phyloP scores from a whole-genome alignment of 2,113 vertebrate genomes.

The Limanda limanda region DNA sequence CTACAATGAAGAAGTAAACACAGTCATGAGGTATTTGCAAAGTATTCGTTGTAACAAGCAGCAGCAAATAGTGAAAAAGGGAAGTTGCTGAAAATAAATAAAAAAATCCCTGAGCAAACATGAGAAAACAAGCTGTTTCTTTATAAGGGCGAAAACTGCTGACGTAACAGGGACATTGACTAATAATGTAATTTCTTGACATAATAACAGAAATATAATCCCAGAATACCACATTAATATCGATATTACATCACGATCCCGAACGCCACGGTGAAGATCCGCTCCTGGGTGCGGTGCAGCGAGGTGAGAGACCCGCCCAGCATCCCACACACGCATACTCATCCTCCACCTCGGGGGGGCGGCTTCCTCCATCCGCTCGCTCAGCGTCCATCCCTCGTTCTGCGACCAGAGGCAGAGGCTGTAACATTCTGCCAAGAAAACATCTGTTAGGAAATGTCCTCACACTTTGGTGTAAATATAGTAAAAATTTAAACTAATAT shows the following conservation, averaged over 20 bases:
- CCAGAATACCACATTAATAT: conserved; percentile 13
- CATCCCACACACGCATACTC: conserved; percentile 85
- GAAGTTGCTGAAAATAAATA: not conserved
- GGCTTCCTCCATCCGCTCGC: conserved; percentile 49
- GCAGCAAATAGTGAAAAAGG: conserved; percentile 15
- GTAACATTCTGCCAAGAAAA: too few relatives aligned
- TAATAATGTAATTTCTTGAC: conserved; percentile 44
- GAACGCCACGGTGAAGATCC: conserved; percentile 83
- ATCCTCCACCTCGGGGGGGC: conserved; percentile 84
- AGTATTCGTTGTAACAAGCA: not conserved
- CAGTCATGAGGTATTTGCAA: not conserved
- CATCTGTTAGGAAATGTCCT: too few relatives aligned
- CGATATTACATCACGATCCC: conserved; percentile 26
- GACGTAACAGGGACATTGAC: conserved; percentile 19
- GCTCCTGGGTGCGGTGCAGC: conserved; percentile 76
- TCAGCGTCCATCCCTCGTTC: conserved; percentile 40
- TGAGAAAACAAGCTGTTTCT: not conserved
- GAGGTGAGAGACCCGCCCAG: conserved; percentile 73
- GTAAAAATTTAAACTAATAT: too few relatives aligned
- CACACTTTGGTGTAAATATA: too few relatives aligned
- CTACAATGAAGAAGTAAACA: not conserved
- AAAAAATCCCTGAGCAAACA: not conserved
- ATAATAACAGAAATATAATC: conserved; percentile 3
- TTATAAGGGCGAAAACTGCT: not conserved
- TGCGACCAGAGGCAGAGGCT: not conserved